A percentile compares a stretch with the other conserved stretches of the same genome.
These are phyloP conservation scores for Halisarca cf. caerulea DNA, from an alignment of 37 sponge, comb jelly and placozoan species.

Conservation along the genomic window DNA sequence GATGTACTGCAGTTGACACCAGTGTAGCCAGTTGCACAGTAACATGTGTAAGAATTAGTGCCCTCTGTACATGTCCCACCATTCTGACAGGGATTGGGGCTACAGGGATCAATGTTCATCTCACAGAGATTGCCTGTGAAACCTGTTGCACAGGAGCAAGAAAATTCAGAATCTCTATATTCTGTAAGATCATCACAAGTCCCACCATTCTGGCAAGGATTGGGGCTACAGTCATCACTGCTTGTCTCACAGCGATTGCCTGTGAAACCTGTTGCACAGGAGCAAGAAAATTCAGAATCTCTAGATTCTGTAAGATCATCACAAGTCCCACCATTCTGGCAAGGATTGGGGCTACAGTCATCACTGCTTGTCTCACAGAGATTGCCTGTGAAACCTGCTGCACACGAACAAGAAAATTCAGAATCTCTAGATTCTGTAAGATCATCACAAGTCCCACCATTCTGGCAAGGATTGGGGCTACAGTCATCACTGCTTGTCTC, in stretches of 20 bases:
- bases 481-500: slow-evolving; percentile 26
- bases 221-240: neutral
- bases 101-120: slow-evolving; percentile 32
- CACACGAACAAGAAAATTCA: slow-evolving; percentile 50
- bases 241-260: neutral
- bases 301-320: too few relatives aligned
- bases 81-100: slow-evolving; percentile 24
- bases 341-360: slow-evolving; percentile 1
- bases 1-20: neutral
- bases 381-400: slow-evolving; percentile 32
- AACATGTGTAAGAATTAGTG: slow-evolving; percentile 6
- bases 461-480: neutral
- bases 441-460: slow-evolving; percentile 57
- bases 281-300: slow-evolving; percentile 8
- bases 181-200: neutral
- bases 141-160: slow-evolving; percentile 16
- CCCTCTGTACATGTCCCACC: slow-evolving; percentile 31
- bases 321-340: slow-evolving; percentile 14
- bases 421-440: neutral
- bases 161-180: neutral
- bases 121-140: slow-evolving; percentile 17
- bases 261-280: neutral
- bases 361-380: slow-evolving; percentile 15
- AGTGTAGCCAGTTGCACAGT: neutral
- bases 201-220: neutral